These are phyloP conservation scores for Dascillus cervinus DNA, from an alignment of 2,888 invertebrate genomes.

Conservation along the genomic window DNA sequence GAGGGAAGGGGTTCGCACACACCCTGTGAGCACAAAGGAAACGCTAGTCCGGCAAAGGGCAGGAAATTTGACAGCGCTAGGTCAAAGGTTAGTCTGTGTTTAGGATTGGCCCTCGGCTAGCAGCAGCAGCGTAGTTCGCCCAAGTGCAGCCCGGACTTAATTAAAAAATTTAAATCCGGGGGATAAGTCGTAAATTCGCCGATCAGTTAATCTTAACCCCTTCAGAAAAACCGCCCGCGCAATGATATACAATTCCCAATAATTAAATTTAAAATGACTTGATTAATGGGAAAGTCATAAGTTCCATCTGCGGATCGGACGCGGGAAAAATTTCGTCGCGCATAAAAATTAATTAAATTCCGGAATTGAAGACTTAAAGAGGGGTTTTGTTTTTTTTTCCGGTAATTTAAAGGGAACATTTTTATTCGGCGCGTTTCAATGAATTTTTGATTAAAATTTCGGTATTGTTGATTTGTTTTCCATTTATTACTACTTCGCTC, in stretches of 20 bases:
- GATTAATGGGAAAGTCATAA: constrained; percentile 26
- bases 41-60: constrained; percentile 36
- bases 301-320: constrained; percentile 24
- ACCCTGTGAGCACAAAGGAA: constrained; percentile 36
- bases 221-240: too few relatives aligned
- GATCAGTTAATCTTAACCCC: too few relatives aligned
- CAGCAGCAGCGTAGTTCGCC: constrained; percentile 4
- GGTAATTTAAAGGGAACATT: too few relatives aligned
- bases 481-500: constrained; percentile 20
- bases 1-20: constrained; percentile 6
- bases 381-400: constrained; percentile 30
- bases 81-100: constrained; percentile 34
- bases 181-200: too few relatives aligned
- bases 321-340: constrained; percentile 18
- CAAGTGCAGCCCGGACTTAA: too few relatives aligned
- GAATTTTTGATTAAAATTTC: constrained; percentile 39
- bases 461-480: constrained; percentile 37
- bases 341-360: constrained; percentile 34
- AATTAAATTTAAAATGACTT: too few relatives aligned
- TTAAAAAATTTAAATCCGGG: too few relatives aligned
- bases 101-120: constrained; percentile 17
- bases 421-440: constrained; percentile 32
- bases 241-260: too few relatives aligned
- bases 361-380: too few relatives aligned
- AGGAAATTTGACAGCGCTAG: constrained; percentile 40